Evolutionary conservation across 2,113 vertebrate genomes (phyloP), one percentile per base, ranked within the genome.

Genomic region (Colius striatus): DNA sequence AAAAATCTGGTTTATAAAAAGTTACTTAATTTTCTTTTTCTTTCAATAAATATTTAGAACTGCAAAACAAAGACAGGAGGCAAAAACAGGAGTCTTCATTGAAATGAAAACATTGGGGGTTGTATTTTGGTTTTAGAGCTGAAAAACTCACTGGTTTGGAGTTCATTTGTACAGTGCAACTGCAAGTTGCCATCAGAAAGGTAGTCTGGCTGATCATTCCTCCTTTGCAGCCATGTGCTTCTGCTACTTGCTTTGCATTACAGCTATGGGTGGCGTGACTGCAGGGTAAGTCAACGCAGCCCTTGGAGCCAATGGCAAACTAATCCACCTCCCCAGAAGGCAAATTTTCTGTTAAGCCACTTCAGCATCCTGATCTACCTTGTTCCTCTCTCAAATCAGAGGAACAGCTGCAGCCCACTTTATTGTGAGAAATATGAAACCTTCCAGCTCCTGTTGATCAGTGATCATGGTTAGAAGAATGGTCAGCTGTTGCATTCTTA

Each of bases 281-380:
- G 72, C 43, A 12, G 91, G 76, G 0, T n/a, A 30, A 70, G 65
- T 11, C 66, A 73, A 4, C 1, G 10, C 67, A 38, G 67, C 71
- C n/a, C 90, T 27, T 13, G 36, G 41, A 85, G 85, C 88, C 88
- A 32, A 2, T 5, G 13, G n/a, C 87, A 83, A 61, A 27, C 47
- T 85, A 73, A 95, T 85, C 79, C 19, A 0, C 34, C 85, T 83
- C 47, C 72, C 54, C 67, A 70, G 79, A 93, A 92, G 71, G 90
- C 61, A 85, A 9, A 82, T 93, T 92, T 94, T 93, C 58, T 79
- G 58, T 65, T 82, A 65, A 87, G 75, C 58, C 88, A 66, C 19
- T 83, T 93, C 51, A 77, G 92, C 63, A 88, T 86, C 92, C 90
- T 85, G 67, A 62, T 83, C 36, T 74, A 93, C 95, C 90, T 93